Evolutionary conservation across 1,140 invertebrate genomes (phyloP), one percentile per base, ranked within the genome.

Genomic region (Aporrectodea caliginosa): DNA sequence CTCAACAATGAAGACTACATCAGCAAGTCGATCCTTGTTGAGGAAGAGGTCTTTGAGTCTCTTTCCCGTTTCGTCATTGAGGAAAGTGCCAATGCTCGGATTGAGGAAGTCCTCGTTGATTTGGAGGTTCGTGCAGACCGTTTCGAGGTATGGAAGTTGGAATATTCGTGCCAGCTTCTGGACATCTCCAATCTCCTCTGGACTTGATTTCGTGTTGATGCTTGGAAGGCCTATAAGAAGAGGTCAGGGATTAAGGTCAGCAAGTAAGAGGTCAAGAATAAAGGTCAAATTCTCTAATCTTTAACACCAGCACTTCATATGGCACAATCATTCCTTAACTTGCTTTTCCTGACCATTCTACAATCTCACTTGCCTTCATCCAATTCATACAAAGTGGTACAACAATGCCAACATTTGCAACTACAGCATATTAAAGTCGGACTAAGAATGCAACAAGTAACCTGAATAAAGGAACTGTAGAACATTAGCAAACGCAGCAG

Each of bases 21-120:
- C 85, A 35, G 85, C 81, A 31, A 73, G 75, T 1, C 80, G 76
- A 1, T 82, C 70, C 68, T 86, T 75, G 70, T 87, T 86, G n/a
- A 86, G 82, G 69, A 84, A 86, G 2, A 86, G 43, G 27, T 84
- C 35, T 78, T 87, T 87, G 82, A 87, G 84, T 70, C 78, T 82
- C 16, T 84, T 81, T 34, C 83, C 86, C 0, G 84, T 85, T 71
- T 84, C 82, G 78, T 87, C 86, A 81, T 84, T 86, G 6, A 87
- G 82, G 76, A 82, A 87, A 1, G 86, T 87, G 0, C 86, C 85
- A 58, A 87, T 87, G 77, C 86, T 87, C 1, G 86, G 86, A 77
- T 87, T 87, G 16, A 87, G 79, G 73, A 86, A 86, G 12, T 87
- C 86, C 75, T 87, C 82, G 14, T 86, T 85, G 12, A 79, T 85